Percentiles rank a stretch among this genome's conserved stretches.
Conservation (phyloP, 1,140 invertebrate genomes). For the Lethocerus indicus region DNA sequence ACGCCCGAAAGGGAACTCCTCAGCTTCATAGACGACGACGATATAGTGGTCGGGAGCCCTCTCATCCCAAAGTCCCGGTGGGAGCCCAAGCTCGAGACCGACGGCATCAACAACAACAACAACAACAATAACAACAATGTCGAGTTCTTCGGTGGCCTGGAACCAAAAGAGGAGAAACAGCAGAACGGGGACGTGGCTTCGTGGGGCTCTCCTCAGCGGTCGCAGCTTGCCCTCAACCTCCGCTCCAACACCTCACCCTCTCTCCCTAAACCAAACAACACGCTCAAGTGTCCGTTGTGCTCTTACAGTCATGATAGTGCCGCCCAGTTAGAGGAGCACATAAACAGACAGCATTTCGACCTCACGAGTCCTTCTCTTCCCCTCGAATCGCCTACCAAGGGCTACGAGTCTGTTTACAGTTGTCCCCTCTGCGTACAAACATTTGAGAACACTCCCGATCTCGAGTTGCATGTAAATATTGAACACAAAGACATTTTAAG, state of each 20-base stretch:
- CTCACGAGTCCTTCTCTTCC: slow-evolving; percentile 53
- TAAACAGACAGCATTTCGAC: slow-evolving; percentile 70
- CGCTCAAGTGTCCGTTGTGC: slow-evolving; percentile 58
- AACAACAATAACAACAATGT: slow-evolving; percentile 31
- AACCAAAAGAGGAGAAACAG: slow-evolving; percentile 1
- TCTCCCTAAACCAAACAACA: slow-evolving; percentile 25
- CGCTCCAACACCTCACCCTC: slow-evolving; percentile 24
- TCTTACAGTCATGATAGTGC: slow-evolving; percentile 56
- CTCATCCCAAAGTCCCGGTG: slow-evolving; percentile 18
- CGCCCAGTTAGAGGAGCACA: slow-evolving; percentile 59
- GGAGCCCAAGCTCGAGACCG: slow-evolving; percentile 19
- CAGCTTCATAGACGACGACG: slow-evolving; percentile 31
- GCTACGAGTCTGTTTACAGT: slow-evolving; percentile 26
- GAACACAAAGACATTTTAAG: slow-evolving; percentile 60
- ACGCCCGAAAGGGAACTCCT: slow-evolving; percentile 38
- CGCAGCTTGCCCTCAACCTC: slow-evolving; percentile 31
- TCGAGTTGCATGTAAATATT: slow-evolving; percentile 71
- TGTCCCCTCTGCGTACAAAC: slow-evolving; percentile 57
- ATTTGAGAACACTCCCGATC: slow-evolving; percentile 53
- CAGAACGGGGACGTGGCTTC: slow-evolving; percentile 18
- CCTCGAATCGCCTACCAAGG: slow-evolving; percentile 25
- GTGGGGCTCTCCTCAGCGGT: slow-evolving; percentile 32
- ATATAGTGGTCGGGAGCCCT: slow-evolving; percentile 17
- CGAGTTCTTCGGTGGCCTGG: slow-evolving; percentile 19
- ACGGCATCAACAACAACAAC: slow-evolving; percentile 26